Percentiles rank a stretch among this genome's conserved stretches.
Conservation (phyloP, 2,888 invertebrate genomes). For the Alloplasta piceator region DNA sequence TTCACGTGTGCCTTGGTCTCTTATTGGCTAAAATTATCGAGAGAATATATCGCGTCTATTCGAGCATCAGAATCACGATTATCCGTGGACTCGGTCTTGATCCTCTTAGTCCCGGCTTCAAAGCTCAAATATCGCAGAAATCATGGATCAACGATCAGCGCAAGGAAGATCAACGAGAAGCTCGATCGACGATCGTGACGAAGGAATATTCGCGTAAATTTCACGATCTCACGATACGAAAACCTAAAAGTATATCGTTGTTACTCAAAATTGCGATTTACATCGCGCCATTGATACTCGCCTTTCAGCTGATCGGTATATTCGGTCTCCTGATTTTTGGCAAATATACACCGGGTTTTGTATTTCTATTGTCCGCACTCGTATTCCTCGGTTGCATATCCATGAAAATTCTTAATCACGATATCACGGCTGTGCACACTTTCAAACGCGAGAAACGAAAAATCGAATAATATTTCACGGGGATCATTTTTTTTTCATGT, state of each 20-base stretch:
- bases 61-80: slow-evolving; percentile 69
- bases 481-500: slow-evolving; percentile 9
- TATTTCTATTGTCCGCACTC: slow-evolving; percentile 77
- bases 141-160: slow-evolving; percentile 12
- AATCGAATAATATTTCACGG: slow-evolving; percentile 67
- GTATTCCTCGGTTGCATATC: slow-evolving; percentile 79
- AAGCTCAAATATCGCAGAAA: slow-evolving; percentile 18
- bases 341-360: slow-evolving; percentile 80
- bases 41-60: slow-evolving; percentile 73
- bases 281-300: slow-evolving; percentile 75
- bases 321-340: slow-evolving; percentile 74
- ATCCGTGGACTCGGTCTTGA: slow-evolving; percentile 47
- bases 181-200: background rate
- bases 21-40: slow-evolving; percentile 72
- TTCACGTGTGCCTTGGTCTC: slow-evolving; percentile 74
- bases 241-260: slow-evolving; percentile 72
- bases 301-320: slow-evolving; percentile 74
- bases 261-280: slow-evolving; percentile 76
- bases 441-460: slow-evolving; percentile 74
- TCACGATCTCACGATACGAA: slow-evolving; percentile 64
- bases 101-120: background rate
- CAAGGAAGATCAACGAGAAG: slow-evolving; percentile 15
- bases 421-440: slow-evolving; percentile 61
- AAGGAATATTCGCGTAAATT: slow-evolving; percentile 59
- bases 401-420: slow-evolving; percentile 76